Percentiles rank a stretch among this genome's conserved stretches.
These are phyloP conservation scores for Dynastes tityus DNA, from an alignment of 2,888 invertebrate genomes.

Conservation along the genomic window DNA sequence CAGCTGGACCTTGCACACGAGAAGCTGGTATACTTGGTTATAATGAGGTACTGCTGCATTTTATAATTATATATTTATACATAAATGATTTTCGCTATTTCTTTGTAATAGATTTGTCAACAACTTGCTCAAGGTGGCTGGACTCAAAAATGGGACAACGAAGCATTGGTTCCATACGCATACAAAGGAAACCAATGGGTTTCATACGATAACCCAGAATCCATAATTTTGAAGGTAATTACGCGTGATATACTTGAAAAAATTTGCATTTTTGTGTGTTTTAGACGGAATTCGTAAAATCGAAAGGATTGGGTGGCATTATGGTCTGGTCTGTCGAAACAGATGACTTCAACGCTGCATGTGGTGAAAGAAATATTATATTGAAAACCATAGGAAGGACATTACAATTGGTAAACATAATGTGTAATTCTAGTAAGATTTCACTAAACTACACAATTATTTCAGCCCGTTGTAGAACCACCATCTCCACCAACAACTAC, in stretches of 20 bases:
- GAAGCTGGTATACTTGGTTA: constrained; percentile 81
- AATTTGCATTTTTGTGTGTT: constrained; percentile 37
- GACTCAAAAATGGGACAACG: constrained; percentile 63
- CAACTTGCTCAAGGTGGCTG: constrained; percentile 59
- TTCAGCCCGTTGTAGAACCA: not conserved
- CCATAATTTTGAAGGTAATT: constrained; percentile 66
- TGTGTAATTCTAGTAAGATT: no score
- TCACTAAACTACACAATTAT: no score
- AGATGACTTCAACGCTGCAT: constrained; percentile 81
- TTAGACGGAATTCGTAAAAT: constrained; percentile 70
- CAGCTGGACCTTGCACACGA: constrained; percentile 77
- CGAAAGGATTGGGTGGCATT: constrained; percentile 73
- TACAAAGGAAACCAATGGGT: constrained; percentile 67
- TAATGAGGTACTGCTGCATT: constrained; percentile 74
- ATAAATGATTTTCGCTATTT: not conserved
- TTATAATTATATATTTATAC: not conserved
- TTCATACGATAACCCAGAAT: constrained; percentile 68
- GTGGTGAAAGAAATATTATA: constrained; percentile 76
- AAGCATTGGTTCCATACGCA: constrained; percentile 70
- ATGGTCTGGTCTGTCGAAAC: constrained; percentile 89
- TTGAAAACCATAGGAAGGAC: constrained; percentile 74
- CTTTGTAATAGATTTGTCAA: constrained; percentile 62
- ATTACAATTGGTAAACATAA: constrained; percentile 56
- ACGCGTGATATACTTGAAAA: not conserved
- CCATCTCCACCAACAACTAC: not conserved